Evolutionary conservation across 2,797 vertebrate species (phyloP).

Genomic region (Channa striata): DNA sequence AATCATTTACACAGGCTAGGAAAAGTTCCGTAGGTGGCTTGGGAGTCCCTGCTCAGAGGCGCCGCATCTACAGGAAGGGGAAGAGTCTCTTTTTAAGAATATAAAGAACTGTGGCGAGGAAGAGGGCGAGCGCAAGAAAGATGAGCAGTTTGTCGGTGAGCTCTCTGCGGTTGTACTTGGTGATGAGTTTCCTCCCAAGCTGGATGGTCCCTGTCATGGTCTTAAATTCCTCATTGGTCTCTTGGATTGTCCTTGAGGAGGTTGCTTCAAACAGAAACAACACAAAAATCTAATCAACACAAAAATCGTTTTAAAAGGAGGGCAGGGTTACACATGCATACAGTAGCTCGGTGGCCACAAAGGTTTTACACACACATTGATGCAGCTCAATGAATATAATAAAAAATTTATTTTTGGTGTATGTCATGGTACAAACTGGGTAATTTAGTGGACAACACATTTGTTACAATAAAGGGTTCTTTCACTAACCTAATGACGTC

Average conservation of each 20-base stretch:
- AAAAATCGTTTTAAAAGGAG: not conserved
- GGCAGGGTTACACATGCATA: too few species aligned
- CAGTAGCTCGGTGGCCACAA: too few species aligned
- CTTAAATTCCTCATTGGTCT: slow-evolving; percentile 98
- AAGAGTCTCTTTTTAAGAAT: slow-evolving; percentile 98
- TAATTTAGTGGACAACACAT: not conserved
- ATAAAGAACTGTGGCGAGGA: slow-evolving; percentile 95
- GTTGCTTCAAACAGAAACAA: slow-evolving; percentile 78
- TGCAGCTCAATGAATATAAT: not conserved
- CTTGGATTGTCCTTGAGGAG: slow-evolving; percentile 92
- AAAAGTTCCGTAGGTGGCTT: slow-evolving; percentile 13
- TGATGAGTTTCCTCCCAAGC: slow-evolving; percentile 95
- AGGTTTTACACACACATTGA: not conserved
- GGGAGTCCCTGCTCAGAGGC: slow-evolving; percentile 21
- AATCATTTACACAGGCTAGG: slow-evolving; percentile 16
- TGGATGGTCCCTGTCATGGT: slow-evolving; percentile 98
- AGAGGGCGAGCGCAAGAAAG: slow-evolving; percentile 94
- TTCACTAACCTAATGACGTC: slow-evolving; percentile 88
- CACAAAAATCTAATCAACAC: too few species aligned
- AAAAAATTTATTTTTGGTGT: not conserved
- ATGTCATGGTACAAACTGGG: not conserved
- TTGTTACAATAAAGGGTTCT: not conserved
- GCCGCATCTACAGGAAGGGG: slow-evolving; percentile 87
- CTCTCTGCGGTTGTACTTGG: slow-evolving; percentile 96
- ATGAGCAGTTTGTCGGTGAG: slow-evolving; percentile 97